phyloP scores from a whole-genome alignment of 2,113 vertebrate species.

The Dicentrarchus labrax region DNA sequence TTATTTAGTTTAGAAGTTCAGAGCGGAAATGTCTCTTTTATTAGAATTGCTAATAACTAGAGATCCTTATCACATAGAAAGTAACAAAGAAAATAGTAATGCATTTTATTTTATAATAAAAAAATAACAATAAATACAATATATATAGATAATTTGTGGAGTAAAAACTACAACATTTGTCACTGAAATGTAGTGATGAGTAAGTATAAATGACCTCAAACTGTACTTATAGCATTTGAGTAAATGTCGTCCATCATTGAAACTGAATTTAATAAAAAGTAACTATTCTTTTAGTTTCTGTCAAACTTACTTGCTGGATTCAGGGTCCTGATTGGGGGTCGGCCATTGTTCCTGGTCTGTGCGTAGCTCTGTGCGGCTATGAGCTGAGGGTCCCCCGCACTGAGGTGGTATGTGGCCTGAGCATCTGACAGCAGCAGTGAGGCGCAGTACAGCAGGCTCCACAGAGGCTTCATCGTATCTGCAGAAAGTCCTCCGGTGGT shows the following conservation, averaged over 20 bases:
- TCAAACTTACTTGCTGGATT: conserved; percentile 77
- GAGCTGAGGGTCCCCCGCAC: conserved; percentile 56
- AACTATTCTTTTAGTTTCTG: not conserved
- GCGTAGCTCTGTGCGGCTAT: conserved; percentile 77
- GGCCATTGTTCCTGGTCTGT: conserved; percentile 70
- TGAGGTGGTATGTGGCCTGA: conserved; percentile 72
- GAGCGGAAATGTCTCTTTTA: too few species aligned
- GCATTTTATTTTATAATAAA: too few species aligned
- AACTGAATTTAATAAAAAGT: too few species aligned
- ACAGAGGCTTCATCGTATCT: conserved; percentile 74
- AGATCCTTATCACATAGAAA: too few species aligned
- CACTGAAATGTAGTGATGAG: not conserved
- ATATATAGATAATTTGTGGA: too few species aligned
- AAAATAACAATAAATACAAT: too few species aligned
- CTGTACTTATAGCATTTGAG: too few species aligned
- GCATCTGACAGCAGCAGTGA: conserved; percentile 72
- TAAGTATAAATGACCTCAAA: not conserved
- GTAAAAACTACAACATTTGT: not conserved
- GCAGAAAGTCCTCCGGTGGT: conserved; percentile 7
- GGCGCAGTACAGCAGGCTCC: conserved; percentile 70
- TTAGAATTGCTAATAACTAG: too few species aligned
- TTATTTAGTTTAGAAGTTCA: too few species aligned
- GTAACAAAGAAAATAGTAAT: too few species aligned
- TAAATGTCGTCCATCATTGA: too few species aligned
- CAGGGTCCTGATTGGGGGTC: conserved; percentile 70